Conservation (phyloP, 2,113 vertebrate genomes). For the Pachypanchax playfairii region DNA sequence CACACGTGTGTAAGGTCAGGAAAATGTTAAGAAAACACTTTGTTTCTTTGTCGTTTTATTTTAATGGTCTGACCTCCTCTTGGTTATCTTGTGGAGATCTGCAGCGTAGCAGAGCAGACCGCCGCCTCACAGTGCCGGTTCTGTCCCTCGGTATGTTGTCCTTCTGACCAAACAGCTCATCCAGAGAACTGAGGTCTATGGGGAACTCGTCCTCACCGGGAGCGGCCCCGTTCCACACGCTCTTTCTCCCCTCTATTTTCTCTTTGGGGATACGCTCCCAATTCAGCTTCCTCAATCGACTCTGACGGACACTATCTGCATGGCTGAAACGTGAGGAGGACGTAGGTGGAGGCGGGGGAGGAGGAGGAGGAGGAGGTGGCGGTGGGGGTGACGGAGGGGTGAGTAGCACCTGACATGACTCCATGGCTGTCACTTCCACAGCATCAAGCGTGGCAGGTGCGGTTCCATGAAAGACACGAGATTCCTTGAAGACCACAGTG, state of each 20-base stretch:
- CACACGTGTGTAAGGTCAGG: neutral
- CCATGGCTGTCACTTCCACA: constrained; percentile 76
- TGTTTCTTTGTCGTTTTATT: neutral
- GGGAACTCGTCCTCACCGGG: constrained; percentile 74
- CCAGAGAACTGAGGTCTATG: constrained; percentile 80
- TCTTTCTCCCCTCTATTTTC: constrained; percentile 80
- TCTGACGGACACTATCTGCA: constrained; percentile 58
- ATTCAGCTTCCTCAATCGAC: constrained; percentile 81
- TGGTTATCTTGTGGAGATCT: constrained; percentile 69
- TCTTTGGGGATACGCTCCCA: constrained; percentile 84
- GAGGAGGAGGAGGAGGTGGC: constrained; percentile 49
- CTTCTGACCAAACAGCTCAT: constrained; percentile 82
- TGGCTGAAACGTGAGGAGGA: constrained; percentile 54
- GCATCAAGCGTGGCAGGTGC: constrained; percentile 33
- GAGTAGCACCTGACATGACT: constrained; percentile 40
- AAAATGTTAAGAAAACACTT: neutral
- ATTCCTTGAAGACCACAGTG: constrained; percentile 70
- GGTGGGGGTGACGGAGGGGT: constrained; percentile 41
- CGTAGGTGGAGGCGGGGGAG: constrained; percentile 41
- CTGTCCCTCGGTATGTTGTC: constrained; percentile 66
- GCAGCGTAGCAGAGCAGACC: constrained; percentile 53
- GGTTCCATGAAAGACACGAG: constrained; percentile 76
- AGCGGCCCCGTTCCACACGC: constrained; percentile 76
- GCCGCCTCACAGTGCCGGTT: constrained; percentile 55
- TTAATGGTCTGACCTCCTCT: constrained; percentile 68